Evolutionary conservation across 2,888 invertebrate genomes (phyloP).

Genomic region (Enchytraeus crypticus): DNA sequence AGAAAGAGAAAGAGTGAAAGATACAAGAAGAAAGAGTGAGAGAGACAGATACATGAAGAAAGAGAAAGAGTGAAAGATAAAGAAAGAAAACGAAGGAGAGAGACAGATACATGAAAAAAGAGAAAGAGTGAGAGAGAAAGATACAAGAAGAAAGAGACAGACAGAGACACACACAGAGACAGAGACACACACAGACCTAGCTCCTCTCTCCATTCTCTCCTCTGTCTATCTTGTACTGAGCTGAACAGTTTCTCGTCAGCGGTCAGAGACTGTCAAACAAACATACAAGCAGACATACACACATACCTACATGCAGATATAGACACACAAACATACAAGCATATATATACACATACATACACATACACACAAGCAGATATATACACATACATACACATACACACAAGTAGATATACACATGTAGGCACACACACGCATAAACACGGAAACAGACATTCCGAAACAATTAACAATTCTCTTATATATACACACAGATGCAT

Average conservation of each 20-base stretch:
- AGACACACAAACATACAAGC: neutral
- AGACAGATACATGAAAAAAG: too few relatives aligned
- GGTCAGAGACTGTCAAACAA: constrained; percentile 12
- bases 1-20: too few relatives aligned
- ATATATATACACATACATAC: neutral
- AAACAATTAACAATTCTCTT: neutral
- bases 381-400: neutral
- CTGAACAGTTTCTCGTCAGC: constrained; percentile 28
- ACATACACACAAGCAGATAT: neutral
- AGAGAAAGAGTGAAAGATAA: too few relatives aligned
- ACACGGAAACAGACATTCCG: neutral
- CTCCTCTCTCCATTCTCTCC: constrained; percentile 42
- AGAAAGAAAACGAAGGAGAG: too few relatives aligned
- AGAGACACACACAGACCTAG: constrained; percentile 32
- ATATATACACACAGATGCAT: neutral
- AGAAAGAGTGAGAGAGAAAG: too few relatives aligned
- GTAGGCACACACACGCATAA: neutral
- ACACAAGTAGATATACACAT: too few relatives aligned
- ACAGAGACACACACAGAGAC: too few relatives aligned
- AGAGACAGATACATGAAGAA: too few relatives aligned
- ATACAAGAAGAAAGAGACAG: too few relatives aligned
- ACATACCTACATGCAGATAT: neutral
- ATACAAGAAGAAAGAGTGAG: too few relatives aligned
- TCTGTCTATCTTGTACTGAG: constrained; percentile 36
- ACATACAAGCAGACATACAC: constrained; percentile 8